Conservation (phyloP, 2,113 vertebrate genomes). For the Varanus komodoensis region DNA sequence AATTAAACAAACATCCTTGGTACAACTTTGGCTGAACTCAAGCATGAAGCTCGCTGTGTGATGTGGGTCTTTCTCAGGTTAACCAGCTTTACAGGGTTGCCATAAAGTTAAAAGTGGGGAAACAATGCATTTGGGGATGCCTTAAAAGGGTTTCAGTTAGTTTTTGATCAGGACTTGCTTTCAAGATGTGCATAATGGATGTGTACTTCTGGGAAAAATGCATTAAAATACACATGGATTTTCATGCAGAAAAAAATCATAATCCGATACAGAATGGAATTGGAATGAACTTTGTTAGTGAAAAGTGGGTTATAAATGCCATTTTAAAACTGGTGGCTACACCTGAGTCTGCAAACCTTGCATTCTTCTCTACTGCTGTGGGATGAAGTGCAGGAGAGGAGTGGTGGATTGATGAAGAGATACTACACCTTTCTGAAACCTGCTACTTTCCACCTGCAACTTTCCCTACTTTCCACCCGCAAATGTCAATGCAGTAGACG, state of each 20-base stretch:
- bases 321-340: background rate
- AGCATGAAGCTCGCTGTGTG: too few species aligned
- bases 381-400: background rate
- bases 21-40: background rate
- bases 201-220: too few species aligned
- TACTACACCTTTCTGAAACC: background rate
- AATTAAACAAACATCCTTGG: too few species aligned
- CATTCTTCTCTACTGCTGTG: background rate
- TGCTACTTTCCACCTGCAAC: background rate
- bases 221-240: too few species aligned
- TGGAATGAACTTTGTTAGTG: too few species aligned
- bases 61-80: background rate
- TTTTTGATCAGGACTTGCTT: too few species aligned
- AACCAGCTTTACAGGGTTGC: background rate
- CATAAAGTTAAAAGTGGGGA: background rate
- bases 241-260: too few species aligned
- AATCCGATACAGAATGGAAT: too few species aligned
- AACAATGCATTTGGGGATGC: background rate
- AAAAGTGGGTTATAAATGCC: too few species aligned
- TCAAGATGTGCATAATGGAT: too few species aligned
- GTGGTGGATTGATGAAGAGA: too few species aligned
- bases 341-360: background rate
- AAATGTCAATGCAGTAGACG: background rate
- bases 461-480: background rate
- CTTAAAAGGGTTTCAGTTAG: too few species aligned